phyloP scores from a whole-genome alignment of 2,113 vertebrate species.

The Brachypodius melanocephalos region DNA sequence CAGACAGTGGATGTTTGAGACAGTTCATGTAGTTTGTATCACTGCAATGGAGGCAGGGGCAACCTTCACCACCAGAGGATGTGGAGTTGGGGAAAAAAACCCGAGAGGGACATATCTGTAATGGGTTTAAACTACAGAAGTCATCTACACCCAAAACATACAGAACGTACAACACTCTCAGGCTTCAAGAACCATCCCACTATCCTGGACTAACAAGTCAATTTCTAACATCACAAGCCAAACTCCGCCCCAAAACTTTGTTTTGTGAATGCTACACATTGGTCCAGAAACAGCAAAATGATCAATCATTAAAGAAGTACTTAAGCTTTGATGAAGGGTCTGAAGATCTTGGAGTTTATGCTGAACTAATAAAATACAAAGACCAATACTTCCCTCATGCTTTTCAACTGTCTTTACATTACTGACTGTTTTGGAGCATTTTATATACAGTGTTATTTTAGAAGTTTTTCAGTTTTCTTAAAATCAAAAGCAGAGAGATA shows the following conservation, averaged over 20 bases:
- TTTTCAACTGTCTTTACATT: neutral
- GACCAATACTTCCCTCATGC: neutral
- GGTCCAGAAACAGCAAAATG: neutral
- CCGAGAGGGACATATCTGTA: neutral
- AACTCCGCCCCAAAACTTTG: neutral
- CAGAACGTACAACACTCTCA: neutral
- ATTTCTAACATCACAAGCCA: neutral
- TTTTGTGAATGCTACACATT: neutral
- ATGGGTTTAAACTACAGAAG: slow-evolving; percentile 12
- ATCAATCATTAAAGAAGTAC: neutral
- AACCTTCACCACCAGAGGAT: neutral
- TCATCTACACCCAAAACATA: neutral
- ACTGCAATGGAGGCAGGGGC: neutral
- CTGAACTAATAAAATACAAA: neutral
- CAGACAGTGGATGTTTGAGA: neutral
- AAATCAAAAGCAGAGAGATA: neutral
- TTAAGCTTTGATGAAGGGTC: neutral
- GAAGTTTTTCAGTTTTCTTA: neutral
- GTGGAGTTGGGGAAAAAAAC: accelerated
- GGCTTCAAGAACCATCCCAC: neutral
- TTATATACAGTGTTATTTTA: neutral
- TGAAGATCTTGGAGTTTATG: neutral
- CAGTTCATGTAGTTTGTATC: neutral
- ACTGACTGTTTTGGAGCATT: neutral
- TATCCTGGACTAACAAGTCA: neutral